A percentile compares a stretch with the other conserved stretches of the same genome.
phyloP scores from a whole-genome alignment of 2,113 vertebrate genomes.

The Propithecus coquereli region DNA sequence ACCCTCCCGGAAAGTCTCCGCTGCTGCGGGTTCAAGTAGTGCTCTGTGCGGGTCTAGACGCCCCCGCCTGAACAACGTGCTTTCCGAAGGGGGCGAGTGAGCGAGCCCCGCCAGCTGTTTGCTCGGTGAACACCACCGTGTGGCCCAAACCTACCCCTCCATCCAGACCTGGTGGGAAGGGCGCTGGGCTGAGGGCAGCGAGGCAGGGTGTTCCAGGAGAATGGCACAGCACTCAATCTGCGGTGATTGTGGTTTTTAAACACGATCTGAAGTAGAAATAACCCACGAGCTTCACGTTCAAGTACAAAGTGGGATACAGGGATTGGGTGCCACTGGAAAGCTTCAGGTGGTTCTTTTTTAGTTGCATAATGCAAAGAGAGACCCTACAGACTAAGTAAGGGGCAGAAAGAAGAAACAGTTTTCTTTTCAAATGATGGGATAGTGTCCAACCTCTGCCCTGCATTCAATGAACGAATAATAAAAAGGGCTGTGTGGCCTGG shows the following conservation, averaged over 20 bases:
- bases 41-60: background rate
- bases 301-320: background rate
- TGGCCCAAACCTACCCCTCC: background rate
- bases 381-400: background rate
- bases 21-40: background rate
- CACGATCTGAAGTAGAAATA: background rate
- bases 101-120: background rate
- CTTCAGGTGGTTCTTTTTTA: background rate
- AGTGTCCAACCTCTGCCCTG: background rate
- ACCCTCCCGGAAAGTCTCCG: background rate
- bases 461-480: background rate
- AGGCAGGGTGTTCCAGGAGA: background rate
- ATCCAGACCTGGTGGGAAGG: background rate
- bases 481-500: background rate
- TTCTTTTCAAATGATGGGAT: background rate
- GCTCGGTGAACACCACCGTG: background rate
- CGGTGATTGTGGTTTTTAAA: background rate
- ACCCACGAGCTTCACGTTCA: background rate
- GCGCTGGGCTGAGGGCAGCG: background rate
- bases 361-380: background rate
- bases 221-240: background rate
- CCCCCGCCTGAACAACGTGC: background rate
- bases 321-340: background rate
- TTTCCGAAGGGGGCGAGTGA: background rate
- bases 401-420: background rate